Percentiles rank a stretch among this genome's conserved stretches.
Evolutionary conservation across 2,797 vertebrate species (phyloP).

Genomic region (Hypotaenidia okinawae): DNA sequence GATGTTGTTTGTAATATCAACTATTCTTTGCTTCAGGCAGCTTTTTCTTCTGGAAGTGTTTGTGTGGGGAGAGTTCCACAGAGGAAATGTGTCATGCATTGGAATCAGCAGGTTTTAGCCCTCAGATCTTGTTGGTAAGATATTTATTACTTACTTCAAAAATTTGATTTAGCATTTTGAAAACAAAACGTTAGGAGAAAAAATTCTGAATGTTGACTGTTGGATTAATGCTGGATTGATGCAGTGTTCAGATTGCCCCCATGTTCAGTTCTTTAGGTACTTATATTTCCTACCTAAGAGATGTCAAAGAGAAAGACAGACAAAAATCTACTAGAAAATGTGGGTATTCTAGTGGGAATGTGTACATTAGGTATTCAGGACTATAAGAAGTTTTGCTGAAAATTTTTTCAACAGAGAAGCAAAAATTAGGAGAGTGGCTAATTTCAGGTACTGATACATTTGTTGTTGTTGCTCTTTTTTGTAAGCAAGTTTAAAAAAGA

Average conservation of each 20-base stretch:
- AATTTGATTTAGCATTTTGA: neutral
- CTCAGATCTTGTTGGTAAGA: slow-evolving; percentile 91
- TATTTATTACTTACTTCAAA: neutral
- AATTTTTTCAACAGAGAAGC: neutral
- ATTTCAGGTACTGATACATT: neutral
- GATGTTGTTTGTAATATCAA: neutral
- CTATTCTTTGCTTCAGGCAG: slow-evolving; percentile 79
- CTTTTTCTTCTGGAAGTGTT: slow-evolving; percentile 94
- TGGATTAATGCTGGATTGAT: neutral
- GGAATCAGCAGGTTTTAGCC: slow-evolving; percentile 88
- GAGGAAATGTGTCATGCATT: slow-evolving; percentile 86
- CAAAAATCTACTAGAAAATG: neutral
- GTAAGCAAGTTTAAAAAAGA: neutral
- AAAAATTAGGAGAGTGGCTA: neutral
- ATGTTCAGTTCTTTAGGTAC: neutral
- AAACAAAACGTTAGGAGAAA: neutral
- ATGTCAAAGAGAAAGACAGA: neutral
- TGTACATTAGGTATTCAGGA: neutral
- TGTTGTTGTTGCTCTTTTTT: neutral
- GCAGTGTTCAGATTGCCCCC: neutral
- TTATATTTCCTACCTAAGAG: neutral
- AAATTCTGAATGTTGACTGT: neutral
- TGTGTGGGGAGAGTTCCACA: slow-evolving; percentile 86
- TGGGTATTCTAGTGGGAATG: neutral
- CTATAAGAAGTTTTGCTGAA: neutral